Evolutionary conservation across 2,113 vertebrate genomes (phyloP), one percentile per base, ranked within the genome.

Genomic region (Calonectris borealis): DNA sequence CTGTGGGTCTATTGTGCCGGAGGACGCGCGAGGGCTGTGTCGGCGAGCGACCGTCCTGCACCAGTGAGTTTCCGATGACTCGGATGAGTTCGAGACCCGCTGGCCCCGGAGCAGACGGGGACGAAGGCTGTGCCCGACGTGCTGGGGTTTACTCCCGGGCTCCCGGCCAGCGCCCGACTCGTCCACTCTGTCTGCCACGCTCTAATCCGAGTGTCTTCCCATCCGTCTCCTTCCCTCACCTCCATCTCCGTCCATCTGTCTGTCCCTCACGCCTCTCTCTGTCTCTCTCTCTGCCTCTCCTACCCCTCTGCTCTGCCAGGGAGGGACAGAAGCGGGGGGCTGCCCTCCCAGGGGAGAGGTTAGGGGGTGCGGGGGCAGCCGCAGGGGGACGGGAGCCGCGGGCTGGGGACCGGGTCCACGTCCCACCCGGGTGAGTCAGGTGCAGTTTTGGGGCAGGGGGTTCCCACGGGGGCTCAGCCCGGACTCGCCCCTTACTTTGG

Each of bases 271-370:
- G 11, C 68, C 90, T 91, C 87, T 89, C 87, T 89, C 93, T 95
- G 42, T 89, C 93, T 73, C 22, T 92, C 70, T 71, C 55, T 95
- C 88, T 94, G 86, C 83, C 82, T 92, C 77, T 83, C 69, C 95
- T 93, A 25, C 78, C 72, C 64, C 95, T 93, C 91, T 94, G 96
- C 83, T 93, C 84, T 94, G 87, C 70, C 90, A 92, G 93, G 93
- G 71, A 83, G 66, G 88, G 91, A 69, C 34, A 15, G 75, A 48
- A 36, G 42, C 0, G 9, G 62, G 83, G 62, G 54, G 61, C 51
- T 55, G 81, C 44, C 88, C 76, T 61, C 58, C 60, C 58, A 5
- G n/a, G 20, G 38, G 61, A 27, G 46, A 24, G 21, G 21, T 49
- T 27, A 25, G 71, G 82, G 57, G 76, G 19, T 9, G 42, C 2